Percentiles rank a stretch among this genome's conserved stretches.
Evolutionary conservation across 2,113 vertebrate genomes (phyloP).

Genomic region (Dipodomys ordii): DNA sequence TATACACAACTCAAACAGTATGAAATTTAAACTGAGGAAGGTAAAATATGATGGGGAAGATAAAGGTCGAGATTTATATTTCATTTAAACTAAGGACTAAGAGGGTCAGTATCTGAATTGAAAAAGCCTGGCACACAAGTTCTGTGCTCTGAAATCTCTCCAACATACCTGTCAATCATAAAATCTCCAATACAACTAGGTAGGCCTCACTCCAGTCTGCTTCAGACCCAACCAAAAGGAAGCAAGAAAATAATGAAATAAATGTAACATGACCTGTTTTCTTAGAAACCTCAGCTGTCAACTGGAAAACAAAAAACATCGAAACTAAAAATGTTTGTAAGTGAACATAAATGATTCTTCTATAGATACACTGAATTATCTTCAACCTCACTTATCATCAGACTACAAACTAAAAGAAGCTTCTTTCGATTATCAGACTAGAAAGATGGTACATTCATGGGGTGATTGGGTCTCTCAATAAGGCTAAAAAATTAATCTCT

Average conservation of each 20-base stretch:
- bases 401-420: not conserved
- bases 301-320: not conserved
- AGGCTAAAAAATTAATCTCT: not conserved
- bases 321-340: not conserved
- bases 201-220: not conserved
- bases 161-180: not conserved
- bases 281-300: not conserved
- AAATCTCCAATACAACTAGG: not conserved
- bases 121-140: not conserved
- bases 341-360: not conserved
- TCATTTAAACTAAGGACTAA: slow-evolving; percentile 44
- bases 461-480: not conserved
- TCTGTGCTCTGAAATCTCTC: not conserved
- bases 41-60: not conserved
- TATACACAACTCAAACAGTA: not conserved
- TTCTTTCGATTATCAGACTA: not conserved
- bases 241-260: not conserved
- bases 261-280: not conserved
- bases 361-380: not conserved
- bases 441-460: not conserved
- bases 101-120: not conserved
- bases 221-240: not conserved
- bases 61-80: not conserved
- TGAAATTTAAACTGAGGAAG: not conserved
- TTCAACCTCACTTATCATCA: not conserved